These are phyloP conservation scores for Amblyraja radiata DNA, from an alignment of 2,797 vertebrate species.

Conservation along the genomic window DNA sequence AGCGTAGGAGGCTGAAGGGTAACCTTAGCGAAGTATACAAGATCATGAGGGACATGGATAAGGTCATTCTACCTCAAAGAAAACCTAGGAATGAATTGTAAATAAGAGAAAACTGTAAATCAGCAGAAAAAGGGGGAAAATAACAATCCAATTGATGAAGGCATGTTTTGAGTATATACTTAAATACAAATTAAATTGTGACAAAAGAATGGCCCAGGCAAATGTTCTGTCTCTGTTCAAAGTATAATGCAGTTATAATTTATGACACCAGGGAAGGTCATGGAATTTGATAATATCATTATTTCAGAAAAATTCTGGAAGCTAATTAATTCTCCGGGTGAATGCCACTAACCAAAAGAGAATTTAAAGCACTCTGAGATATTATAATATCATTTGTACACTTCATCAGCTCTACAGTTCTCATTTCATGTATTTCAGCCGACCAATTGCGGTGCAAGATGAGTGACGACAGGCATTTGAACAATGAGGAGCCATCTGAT, in stretches of 20 bases:
- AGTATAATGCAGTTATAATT: neutral
- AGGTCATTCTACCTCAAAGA: no score
- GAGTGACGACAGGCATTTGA: neutral
- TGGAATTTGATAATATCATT: neutral
- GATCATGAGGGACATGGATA: no score
- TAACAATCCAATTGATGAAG: neutral
- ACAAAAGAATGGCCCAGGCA: neutral
- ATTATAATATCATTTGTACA: neutral
- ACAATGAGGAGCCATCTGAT: neutral
- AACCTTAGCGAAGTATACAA: no score
- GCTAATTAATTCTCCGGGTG: neutral
- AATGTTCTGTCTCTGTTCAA: neutral
- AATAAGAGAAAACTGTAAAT: no score
- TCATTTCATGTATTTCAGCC: neutral
- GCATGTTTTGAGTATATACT: neutral
- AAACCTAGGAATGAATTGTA: no score
- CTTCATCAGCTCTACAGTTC: neutral
- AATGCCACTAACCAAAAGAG: neutral
- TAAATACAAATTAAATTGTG: neutral
- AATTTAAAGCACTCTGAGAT: neutral
- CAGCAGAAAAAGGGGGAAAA: neutral
- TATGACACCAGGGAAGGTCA: neutral
- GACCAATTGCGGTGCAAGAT: neutral
- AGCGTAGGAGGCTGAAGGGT: no score
- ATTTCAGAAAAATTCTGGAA: neutral